phyloP scores from a whole-genome alignment of 2,797 vertebrate genomes.

The Thamnophis elegans region DNA sequence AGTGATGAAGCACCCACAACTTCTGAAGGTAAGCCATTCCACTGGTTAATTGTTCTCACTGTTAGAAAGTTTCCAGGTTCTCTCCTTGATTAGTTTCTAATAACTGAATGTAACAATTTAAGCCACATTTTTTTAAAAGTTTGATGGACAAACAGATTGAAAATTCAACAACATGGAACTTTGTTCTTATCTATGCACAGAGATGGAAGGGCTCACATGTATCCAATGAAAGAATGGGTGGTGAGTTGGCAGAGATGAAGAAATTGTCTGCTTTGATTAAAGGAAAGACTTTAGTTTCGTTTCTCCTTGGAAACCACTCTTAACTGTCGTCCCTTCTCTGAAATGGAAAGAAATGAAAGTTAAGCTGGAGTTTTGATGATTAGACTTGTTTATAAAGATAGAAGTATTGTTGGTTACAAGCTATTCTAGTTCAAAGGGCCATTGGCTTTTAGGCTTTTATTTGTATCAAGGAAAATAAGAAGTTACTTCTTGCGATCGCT shows the following conservation, averaged over 20 bases:
- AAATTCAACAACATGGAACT: neutral
- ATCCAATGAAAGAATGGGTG: neutral
- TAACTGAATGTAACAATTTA: neutral
- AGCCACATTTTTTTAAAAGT: neutral
- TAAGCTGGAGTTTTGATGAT: neutral
- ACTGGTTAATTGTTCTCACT: neutral
- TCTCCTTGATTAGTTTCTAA: neutral
- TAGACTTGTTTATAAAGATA: neutral
- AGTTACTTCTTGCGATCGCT: neutral
- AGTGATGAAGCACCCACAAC: neutral
- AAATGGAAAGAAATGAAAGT: neutral
- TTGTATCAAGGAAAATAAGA: neutral
- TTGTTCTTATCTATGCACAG: neutral
- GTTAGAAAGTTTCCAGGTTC: neutral
- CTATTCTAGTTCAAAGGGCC: neutral
- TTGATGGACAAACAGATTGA: neutral
- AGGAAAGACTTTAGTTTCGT: neutral
- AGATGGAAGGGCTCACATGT: neutral
- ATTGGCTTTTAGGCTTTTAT: neutral
- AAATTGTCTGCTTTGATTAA: neutral
- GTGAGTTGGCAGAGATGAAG: neutral
- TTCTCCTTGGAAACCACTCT: neutral
- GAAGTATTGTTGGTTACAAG: neutral
- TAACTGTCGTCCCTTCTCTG: neutral
- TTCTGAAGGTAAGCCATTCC: neutral